A percentile compares a stretch with the other conserved stretches of the same genome.
Conservation (phyloP, 2,888 invertebrate species). For the Drosophila percnosoma region DNA sequence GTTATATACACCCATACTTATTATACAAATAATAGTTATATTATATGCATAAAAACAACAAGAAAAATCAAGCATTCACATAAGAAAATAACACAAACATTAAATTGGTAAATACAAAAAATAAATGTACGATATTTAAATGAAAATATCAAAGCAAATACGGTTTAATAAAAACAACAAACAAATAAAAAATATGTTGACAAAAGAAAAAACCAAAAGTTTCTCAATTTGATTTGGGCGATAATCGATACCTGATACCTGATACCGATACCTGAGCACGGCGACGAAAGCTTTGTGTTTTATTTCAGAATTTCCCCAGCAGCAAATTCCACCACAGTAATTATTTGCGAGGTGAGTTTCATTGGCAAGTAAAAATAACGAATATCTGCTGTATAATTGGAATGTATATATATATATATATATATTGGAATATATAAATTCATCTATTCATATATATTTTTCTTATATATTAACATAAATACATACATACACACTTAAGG, state of each 20-base stretch:
- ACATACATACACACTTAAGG: neutral
- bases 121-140: constrained; percentile 40
- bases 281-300: neutral
- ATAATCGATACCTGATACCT: neutral
- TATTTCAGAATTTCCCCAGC: neutral
- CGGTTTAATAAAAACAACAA: constrained; percentile 40
- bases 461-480: constrained; percentile 2
- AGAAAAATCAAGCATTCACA: constrained; percentile 16
- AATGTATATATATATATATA: constrained; percentile 1
- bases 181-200: constrained; percentile 38
- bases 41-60: constrained; percentile 23
- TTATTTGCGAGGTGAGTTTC: neutral
- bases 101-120: constrained; percentile 26
- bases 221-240: neutral
- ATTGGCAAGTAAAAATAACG: neutral
- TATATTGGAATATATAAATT: neutral
- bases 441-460: neutral
- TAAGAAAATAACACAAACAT: constrained; percentile 20
- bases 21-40: constrained; percentile 34
- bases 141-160: constrained; percentile 33
- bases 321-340: neutral
- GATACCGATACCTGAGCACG: neutral
- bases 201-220: constrained; percentile 15
- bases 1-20: constrained; percentile 39
- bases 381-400: neutral